Percentiles rank a stretch among this genome's conserved stretches.
Conservation (phyloP, 2,888 invertebrate genomes). For the Apocheima hispidaria region DNA sequence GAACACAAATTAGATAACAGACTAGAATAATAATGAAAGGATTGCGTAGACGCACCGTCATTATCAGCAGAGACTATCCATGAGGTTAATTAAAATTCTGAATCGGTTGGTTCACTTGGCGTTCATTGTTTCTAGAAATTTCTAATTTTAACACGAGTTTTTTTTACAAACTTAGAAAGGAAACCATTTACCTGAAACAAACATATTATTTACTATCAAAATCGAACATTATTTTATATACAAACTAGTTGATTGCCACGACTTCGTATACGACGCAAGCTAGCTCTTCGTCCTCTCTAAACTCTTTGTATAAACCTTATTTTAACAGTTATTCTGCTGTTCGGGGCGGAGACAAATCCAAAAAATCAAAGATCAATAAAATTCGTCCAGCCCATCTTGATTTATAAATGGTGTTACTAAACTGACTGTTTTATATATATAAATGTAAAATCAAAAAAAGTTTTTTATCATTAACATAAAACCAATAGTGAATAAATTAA, state of each 20-base stretch:
- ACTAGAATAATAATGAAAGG: slow-evolving; percentile 75
- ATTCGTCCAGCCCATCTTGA: no score
- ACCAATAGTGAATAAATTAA: no score
- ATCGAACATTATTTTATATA: no score
- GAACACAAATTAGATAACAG: slow-evolving; percentile 75
- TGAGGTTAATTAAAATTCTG: slow-evolving; percentile 44
- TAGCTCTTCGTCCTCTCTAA: no score
- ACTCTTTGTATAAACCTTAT: no score
- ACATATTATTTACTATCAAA: not conserved
- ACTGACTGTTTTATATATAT: no score
- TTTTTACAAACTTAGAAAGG: not conserved
- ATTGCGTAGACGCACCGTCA: slow-evolving; percentile 45
- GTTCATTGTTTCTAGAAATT: slow-evolving; percentile 9
- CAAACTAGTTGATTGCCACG: no score
- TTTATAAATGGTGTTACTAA: no score
- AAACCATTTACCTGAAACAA: not conserved
- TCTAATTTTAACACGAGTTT: not conserved
- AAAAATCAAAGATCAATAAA: no score
- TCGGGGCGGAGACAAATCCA: no score
- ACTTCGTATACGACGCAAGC: no score
- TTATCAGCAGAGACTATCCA: slow-evolving; percentile 44
- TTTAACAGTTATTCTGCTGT: no score
- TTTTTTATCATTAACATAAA: not conserved
- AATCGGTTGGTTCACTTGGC: slow-evolving; percentile 28
- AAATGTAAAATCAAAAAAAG: not conserved